Base-by-base conservation (phyloP, 2,113 vertebrate species). In the Leucopsar rothschildi region DNA sequence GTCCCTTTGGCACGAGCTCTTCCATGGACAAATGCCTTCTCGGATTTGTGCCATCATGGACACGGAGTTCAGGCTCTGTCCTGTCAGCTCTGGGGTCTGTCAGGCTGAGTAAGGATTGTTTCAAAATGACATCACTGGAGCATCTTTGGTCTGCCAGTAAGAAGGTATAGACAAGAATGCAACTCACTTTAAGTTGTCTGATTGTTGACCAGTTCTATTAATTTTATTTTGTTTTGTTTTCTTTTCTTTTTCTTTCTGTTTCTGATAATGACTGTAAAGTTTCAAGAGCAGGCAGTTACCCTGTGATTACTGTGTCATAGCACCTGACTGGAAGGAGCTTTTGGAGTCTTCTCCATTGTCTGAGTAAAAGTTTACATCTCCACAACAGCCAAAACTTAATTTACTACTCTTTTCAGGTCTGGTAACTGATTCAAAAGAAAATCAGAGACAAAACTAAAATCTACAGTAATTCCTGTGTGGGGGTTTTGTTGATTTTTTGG, bases 61-160 rank as follows among this genome's bases (percentile, higher is more conserved):
- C 33, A 55, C 17, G 8, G 42, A 96, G 93, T 83, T 90, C 96
- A 94, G 91, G 40, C 87, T 72, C 2, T 4, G 10, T 91, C 70
- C 24, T 95, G 81, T 86, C 81, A 92, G 85, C 87, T 93, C 92
- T 97, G 96, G 88, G 87, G 17, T 97, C 95, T 96, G 86, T 97
- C 97, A 97, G 77, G 17, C 91, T 95, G 81, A 73, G 24, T 28
- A 61, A 72, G 50, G 87, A 63, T 92, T 86, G 79, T 89, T 97
- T 76, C 79, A 49, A 92, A 94, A 88, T 95, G 78, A 71, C 81
- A 73, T 97, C 96, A 69, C 35, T 33, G 5, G 31, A 66, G 83
- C 60, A 69, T 94, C 75, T 80, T 90, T 72, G 5, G 42, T 33
- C 63, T 69, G 29, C 63, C 56, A 57, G 52, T 78, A 49, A 53